Evolutionary conservation across 2,113 vertebrate species (phyloP), one percentile per base, ranked within the genome.

Genomic region (Melospiza melodia): DNA sequence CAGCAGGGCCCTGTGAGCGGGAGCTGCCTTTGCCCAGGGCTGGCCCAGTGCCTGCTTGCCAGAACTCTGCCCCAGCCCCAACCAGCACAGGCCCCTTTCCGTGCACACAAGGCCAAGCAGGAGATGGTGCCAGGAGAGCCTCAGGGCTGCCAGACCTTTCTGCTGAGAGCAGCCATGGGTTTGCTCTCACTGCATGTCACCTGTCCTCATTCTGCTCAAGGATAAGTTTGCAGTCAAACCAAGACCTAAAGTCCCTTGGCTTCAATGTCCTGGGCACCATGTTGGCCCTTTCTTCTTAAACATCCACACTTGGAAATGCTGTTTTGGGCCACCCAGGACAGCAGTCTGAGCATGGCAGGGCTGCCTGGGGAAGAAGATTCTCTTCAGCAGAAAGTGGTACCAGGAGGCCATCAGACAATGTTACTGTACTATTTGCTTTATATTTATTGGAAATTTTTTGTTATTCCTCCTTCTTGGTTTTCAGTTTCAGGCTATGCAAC

Each of bases 401-500:
- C 17, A 31, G 43, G 28, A 83, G 20, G 59, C 31, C 37, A 15
- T 23, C 1, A 0, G 8, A 7, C n/a, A 37, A 15, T 13, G 20
- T 37, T 84, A 20, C 35, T 65, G 39, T 35, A 59, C 17, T 62
- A 7, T 24, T 48, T 6, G 2, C 24, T 63, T 55, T 41, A 5
- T 35, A 58, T 69, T 81, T 66, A 22, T 37, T n/a, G 21, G n/a
- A 6, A 1, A 0, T 54, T 67, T 76, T 67, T n/a, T 74, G n/a
- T 37, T 31, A 12, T 67, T 55, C 14, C 14, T 49, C 22, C 33
- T 66, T 4, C 8, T 55, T 67, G 12, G 27, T 87, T 78, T 84
- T 44, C 89, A 98, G 98, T 93, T 77, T 98, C 75, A 86, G 52
- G 2, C 68, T 99, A 46, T 61, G 52, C 39, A 99, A 99, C 84